Evolutionary conservation across 2,113 vertebrate species (phyloP).

Genomic region (Hippoglossus stenolepis): DNA sequence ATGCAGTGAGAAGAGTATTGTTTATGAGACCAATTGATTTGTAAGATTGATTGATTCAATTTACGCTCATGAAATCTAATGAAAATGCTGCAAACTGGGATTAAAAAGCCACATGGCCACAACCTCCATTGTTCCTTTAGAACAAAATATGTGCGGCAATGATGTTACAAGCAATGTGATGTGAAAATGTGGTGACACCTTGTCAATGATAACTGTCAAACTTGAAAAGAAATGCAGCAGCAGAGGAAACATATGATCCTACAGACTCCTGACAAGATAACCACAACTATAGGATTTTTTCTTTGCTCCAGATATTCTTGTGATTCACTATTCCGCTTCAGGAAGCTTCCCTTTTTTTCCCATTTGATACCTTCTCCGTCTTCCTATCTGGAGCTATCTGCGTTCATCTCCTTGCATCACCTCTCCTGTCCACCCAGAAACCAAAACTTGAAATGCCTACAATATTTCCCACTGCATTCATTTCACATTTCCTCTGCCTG

Average conservation of each 20-base stretch:
- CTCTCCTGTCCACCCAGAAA: conserved; percentile 25
- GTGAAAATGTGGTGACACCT: conserved; percentile 4
- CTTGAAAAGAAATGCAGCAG: conserved; percentile 34
- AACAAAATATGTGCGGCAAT: neutral
- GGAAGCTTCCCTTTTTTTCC: conserved; percentile 25
- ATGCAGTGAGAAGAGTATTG: too few relatives aligned
- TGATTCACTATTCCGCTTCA: conserved; percentile 55
- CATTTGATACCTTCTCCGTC: conserved; percentile 7
- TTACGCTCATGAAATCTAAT: neutral
- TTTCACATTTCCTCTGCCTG: conserved; percentile 59
- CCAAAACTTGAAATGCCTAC: conserved; percentile 11
- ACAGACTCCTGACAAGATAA: conserved; percentile 14
- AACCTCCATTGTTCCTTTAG: neutral
- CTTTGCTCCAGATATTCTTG: conserved; percentile 19
- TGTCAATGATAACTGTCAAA: conserved; percentile 20
- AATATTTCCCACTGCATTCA: conserved; percentile 61
- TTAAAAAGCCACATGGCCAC: neutral
- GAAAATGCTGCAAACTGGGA: neutral
- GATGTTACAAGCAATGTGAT: conserved; percentile 2
- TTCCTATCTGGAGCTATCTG: conserved; percentile 50
- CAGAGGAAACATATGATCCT: conserved; percentile 21
- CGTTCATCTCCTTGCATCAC: conserved; percentile 60
- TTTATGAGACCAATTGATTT: too few relatives aligned
- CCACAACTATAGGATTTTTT: conserved; percentile 30
- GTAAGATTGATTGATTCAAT: too few relatives aligned